A percentile compares a stretch with the other conserved stretches of the same genome.
Evolutionary conservation across 2,113 vertebrate genomes (phyloP).

Genomic region (Osmerus mordax): DNA sequence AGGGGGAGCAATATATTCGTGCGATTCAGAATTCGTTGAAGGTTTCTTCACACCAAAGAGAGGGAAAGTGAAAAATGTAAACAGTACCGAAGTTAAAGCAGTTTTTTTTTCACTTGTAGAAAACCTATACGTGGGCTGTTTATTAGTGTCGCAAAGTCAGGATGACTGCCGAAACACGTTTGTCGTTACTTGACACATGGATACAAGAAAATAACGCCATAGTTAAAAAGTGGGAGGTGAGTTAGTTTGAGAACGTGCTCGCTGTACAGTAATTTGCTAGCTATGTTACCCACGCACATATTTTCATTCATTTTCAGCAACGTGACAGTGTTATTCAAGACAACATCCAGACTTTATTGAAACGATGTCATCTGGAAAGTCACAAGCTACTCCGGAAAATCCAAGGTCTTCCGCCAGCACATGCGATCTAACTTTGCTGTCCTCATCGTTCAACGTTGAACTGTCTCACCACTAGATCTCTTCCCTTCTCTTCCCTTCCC

Average conservation of each 20-base stretch:
- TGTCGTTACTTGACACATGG: conserved; percentile 57
- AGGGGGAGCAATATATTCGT: too few relatives aligned
- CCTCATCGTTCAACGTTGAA: too few relatives aligned
- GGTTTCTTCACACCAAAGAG: neutral
- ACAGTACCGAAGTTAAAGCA: too few relatives aligned
- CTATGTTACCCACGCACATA: neutral
- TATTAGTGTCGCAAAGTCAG: too few relatives aligned
- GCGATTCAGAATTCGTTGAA: too few relatives aligned
- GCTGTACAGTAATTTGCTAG: neutral
- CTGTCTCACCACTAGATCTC: neutral
- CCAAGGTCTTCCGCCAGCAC: conserved; percentile 56
- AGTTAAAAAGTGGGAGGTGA: conserved; percentile 65
- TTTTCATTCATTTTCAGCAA: conserved; percentile 33
- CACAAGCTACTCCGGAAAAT: conserved; percentile 68
- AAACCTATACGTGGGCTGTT: too few relatives aligned
- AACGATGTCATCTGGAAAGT: conserved; percentile 53
- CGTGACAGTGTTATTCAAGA: conserved; percentile 27
- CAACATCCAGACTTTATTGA: conserved; percentile 33
- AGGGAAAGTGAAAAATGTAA: neutral
- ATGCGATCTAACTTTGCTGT: neutral
- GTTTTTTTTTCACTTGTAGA: too few relatives aligned
- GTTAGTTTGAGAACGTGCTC: neutral
- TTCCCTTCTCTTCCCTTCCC: neutral
- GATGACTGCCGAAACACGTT: neutral
- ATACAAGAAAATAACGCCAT: conserved; percentile 65